A percentile compares a stretch with the other conserved stretches of the same genome.
Conservation (phyloP, 2,888 invertebrate genomes). For the Amphiduros pacificus region DNA sequence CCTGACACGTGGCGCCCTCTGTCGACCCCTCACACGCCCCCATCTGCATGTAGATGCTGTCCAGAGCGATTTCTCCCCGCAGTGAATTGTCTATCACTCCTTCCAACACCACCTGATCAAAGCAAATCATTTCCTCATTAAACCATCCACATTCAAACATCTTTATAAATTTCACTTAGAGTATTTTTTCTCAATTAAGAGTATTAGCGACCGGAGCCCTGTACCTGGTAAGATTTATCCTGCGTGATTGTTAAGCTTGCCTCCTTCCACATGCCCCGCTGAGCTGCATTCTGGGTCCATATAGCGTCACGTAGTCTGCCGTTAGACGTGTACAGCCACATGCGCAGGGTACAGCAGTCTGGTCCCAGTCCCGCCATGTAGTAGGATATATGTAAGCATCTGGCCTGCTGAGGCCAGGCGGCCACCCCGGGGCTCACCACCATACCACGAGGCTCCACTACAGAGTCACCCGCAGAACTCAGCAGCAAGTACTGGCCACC, state of each 20-base stretch:
- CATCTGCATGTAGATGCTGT: too few species aligned
- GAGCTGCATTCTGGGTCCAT: constrained; percentile 24
- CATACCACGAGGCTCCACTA: too few species aligned
- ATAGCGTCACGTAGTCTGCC: constrained; percentile 17
- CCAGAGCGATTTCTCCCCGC: constrained; percentile 22
- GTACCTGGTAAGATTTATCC: constrained; percentile 9
- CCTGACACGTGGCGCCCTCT: constrained; percentile 20
- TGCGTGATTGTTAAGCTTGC: constrained; percentile 14
- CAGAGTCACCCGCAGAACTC: too few species aligned
- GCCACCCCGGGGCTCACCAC: too few species aligned
- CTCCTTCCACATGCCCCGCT: constrained; percentile 21
- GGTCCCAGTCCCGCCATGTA: neutral
- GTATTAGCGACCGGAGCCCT: neutral
- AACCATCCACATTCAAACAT: too few species aligned
- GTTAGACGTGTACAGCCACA: constrained; percentile 21
- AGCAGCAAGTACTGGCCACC: too few species aligned
- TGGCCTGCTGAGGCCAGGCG: neutral
- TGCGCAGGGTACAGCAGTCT: too few species aligned
- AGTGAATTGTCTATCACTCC: neutral
- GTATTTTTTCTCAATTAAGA: too few species aligned
- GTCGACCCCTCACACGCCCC: neutral
- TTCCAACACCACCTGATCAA: neutral
- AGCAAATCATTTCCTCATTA: too few species aligned
- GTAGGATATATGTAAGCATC: neutral
- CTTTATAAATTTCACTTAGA: too few species aligned